These are phyloP conservation scores for Pararge aegeria DNA, from an alignment of 1,140 invertebrate genomes.

Conservation along the genomic window DNA sequence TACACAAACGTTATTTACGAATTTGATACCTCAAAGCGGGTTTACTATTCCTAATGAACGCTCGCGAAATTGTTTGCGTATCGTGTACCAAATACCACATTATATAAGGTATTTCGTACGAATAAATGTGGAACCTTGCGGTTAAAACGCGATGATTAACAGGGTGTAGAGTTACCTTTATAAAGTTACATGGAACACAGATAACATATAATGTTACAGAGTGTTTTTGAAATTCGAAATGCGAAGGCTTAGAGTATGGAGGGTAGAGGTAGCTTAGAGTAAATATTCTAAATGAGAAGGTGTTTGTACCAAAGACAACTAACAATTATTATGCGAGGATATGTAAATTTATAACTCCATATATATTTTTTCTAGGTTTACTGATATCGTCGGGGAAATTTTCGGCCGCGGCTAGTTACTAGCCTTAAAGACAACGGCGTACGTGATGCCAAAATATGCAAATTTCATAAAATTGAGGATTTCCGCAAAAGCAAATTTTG, in stretches of 20 bases:
- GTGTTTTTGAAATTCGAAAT: slow-evolving; percentile 30
- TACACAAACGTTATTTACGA: slow-evolving; percentile 50
- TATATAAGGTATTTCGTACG: slow-evolving; percentile 35
- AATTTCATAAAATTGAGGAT: no score
- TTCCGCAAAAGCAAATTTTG: no score
- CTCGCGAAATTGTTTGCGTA: slow-evolving; percentile 44
- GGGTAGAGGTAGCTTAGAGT: no score
- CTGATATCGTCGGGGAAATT: no score
- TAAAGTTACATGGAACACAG: slow-evolving; percentile 19
- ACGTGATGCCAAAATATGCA: no score
- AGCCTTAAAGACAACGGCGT: no score
- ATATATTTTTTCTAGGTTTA: no score
- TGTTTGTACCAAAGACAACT: not conserved
- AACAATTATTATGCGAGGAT: no score
- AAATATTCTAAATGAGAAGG: slow-evolving; percentile 18
- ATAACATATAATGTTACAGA: slow-evolving; percentile 21
- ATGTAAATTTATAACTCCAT: no score
- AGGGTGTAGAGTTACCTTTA: slow-evolving; percentile 40
- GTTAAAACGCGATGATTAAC: slow-evolving; percentile 54
- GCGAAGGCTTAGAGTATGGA: slow-evolving; percentile 15
- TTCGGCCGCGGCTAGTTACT: no score
- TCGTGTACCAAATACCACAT: slow-evolving; percentile 34
- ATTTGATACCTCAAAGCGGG: slow-evolving; percentile 59
- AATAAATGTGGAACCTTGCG: slow-evolving; percentile 43
- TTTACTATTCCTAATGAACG: slow-evolving; percentile 72